Evolutionary conservation across 2,797 vertebrate species (phyloP).

Genomic region (Myotis vivesi): DNA sequence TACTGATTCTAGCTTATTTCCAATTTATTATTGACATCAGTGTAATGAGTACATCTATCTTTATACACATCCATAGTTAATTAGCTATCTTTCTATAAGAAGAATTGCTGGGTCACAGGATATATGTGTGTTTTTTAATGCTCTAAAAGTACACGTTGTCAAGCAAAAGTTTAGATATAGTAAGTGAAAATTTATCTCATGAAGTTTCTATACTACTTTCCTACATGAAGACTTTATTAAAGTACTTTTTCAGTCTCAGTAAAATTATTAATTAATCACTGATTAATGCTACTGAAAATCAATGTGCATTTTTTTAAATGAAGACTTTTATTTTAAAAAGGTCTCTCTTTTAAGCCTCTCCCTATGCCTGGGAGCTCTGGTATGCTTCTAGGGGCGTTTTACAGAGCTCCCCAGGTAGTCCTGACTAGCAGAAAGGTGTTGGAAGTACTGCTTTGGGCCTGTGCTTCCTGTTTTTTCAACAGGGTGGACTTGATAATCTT

Average conservation of each 20-base stretch:
- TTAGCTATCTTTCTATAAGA: background rate
- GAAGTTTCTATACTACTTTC: background rate
- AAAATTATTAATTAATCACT: background rate
- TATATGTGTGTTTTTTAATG: background rate
- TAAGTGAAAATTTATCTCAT: background rate
- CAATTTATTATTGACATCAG: background rate
- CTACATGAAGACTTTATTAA: background rate
- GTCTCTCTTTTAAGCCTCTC: background rate
- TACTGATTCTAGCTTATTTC: background rate
- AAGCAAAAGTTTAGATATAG: background rate
- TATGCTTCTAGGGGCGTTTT: background rate
- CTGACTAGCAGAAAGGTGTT: background rate
- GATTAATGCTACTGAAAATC: background rate
- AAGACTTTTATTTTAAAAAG: background rate
- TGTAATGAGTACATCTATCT: background rate
- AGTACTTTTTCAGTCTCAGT: background rate
- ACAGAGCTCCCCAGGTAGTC: background rate
- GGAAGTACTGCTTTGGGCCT: background rate
- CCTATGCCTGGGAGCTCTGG: background rate
- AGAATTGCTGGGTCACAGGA: background rate
- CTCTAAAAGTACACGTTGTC: background rate
- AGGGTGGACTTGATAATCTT: background rate
- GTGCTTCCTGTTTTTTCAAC: background rate
- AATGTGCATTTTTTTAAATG: background rate
- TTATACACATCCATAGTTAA: background rate